Conservation (phyloP, 2,888 invertebrate species). For the Argyra leucocephala region DNA sequence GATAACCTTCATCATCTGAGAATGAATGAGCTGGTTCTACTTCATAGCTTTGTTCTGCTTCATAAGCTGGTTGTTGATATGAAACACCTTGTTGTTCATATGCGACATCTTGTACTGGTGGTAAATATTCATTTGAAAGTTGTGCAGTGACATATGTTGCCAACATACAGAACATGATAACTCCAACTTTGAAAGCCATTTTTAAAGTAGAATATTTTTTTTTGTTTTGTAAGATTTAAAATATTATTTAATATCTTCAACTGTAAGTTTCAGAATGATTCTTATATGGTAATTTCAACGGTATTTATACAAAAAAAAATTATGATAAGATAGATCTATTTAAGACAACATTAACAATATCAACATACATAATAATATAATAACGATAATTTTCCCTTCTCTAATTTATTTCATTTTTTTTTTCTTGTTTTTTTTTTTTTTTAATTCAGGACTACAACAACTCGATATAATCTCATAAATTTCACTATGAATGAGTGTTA, state of each 20-base stretch:
- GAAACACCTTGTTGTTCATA: background rate
- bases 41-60: background rate
- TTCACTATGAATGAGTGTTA: too few relatives aligned
- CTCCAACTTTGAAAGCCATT: background rate
- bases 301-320: background rate
- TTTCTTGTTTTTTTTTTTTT: too few relatives aligned
- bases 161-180: too few relatives aligned
- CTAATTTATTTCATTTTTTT: too few relatives aligned
- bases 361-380: background rate
- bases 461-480: too few relatives aligned
- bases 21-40: background rate
- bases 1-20: background rate
- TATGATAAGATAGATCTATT: background rate
- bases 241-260: background rate
- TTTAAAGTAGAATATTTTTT: background rate
- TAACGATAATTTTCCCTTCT: background rate
- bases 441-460: too few relatives aligned
- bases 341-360: background rate
- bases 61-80: too few relatives aligned
- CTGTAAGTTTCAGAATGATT: background rate
- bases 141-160: too few relatives aligned
- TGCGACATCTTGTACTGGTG: background rate
- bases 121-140: constrained; percentile 11
- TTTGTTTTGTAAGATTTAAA: background rate
- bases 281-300: background rate